A percentile compares a stretch with the other conserved stretches of the same genome.
phyloP scores from a whole-genome alignment of 1,140 invertebrate genomes.

The Cydia pomonella region DNA sequence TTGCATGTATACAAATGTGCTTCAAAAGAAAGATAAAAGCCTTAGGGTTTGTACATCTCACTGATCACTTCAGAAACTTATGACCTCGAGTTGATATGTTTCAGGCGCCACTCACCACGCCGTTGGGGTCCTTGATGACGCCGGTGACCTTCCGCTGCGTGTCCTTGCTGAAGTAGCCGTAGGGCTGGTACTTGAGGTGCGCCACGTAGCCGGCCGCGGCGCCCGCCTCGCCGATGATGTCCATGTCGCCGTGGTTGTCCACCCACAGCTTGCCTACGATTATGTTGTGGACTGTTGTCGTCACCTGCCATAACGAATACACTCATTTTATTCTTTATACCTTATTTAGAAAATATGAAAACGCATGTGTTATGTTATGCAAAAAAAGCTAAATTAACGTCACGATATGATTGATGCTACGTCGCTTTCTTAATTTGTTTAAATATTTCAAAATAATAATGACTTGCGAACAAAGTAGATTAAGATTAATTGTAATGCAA shows the following conservation, averaged over 20 bases:
- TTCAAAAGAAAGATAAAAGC: no score
- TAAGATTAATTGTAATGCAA: no score
- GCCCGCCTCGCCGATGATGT: slow-evolving; percentile 90
- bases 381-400: no score
- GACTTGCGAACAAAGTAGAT: no score
- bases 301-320: slow-evolving; percentile 83
- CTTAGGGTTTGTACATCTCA: no score
- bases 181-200: slow-evolving; percentile 97
- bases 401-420: no score
- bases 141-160: slow-evolving; percentile 94
- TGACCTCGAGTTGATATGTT: no score
- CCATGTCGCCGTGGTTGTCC: slow-evolving; percentile 99
- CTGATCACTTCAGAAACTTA: no score
- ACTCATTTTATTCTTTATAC: not conserved
- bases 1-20: no score
- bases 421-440: no score
- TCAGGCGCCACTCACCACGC: slow-evolving; percentile 84
- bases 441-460: no score
- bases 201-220: slow-evolving; percentile 94
- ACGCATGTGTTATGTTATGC: no score
- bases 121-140: slow-evolving; percentile 85
- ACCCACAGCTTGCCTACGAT: slow-evolving; percentile 99
- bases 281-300: slow-evolving; percentile 99
- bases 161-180: slow-evolving; percentile 98
- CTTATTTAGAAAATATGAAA: not conserved